A percentile compares a stretch with the other conserved stretches of the same genome.
These are phyloP conservation scores for Caenorhabditis briggsae DNA, from an alignment of 1,140 invertebrate species.

Conservation along the genomic window DNA sequence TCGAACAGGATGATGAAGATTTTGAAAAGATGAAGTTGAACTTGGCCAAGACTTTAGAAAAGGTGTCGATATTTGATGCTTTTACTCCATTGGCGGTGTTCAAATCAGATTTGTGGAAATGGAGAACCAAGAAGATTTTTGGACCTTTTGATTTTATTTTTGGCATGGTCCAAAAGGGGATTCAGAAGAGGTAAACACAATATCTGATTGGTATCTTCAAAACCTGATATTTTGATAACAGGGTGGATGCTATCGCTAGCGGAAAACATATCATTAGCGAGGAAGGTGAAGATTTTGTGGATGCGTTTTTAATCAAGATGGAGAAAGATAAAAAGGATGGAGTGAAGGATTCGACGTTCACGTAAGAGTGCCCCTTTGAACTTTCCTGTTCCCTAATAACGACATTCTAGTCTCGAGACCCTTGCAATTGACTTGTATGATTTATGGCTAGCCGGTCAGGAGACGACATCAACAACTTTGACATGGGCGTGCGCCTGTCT, in stretches of 20 bases:
- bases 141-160: background rate
- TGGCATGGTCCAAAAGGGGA: constrained; percentile 15
- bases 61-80: constrained; percentile 25
- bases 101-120: constrained; percentile 45
- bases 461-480: constrained; percentile 57
- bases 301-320: constrained; percentile 50
- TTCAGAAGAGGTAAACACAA: constrained; percentile 43
- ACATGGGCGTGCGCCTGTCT: constrained; percentile 33
- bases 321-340: constrained; percentile 49
- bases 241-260: constrained; percentile 1
- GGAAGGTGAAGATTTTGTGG: constrained; percentile 47
- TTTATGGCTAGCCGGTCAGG: constrained; percentile 62
- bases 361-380: background rate
- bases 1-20: constrained; percentile 57
- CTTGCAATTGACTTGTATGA: constrained; percentile 56
- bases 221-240: background rate
- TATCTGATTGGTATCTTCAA: too few species aligned
- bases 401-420: constrained; percentile 9
- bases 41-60: constrained; percentile 49
- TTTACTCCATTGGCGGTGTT: background rate
- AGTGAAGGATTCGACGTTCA: background rate
- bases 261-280: constrained; percentile 37
- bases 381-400: background rate
- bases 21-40: constrained; percentile 47
- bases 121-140: constrained; percentile 16